A percentile compares a stretch with the other conserved stretches of the same genome.
Conservation (phyloP, 2,113 vertebrate genomes). For the Alligator mississippiensis region DNA sequence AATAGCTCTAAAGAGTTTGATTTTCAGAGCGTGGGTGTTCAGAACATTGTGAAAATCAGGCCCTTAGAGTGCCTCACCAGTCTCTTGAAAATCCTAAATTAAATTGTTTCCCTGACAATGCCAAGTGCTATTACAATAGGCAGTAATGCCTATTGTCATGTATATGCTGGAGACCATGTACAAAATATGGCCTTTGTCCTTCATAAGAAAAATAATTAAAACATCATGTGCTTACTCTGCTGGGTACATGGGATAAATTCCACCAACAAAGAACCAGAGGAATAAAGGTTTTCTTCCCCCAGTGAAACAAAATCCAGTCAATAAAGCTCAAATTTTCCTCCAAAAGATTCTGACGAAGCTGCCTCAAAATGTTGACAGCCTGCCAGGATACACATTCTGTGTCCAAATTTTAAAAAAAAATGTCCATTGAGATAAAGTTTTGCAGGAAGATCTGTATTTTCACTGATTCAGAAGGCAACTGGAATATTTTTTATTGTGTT, state of each 20-base stretch:
- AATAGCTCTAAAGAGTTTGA: not conserved
- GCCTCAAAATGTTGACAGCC: slow-evolving; percentile 29
- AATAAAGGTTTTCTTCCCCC: not conserved
- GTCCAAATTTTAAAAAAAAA: not conserved
- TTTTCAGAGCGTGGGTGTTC: not conserved
- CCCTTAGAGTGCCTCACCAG: not conserved
- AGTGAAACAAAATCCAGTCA: not conserved
- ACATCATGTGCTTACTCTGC: not conserved
- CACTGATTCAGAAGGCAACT: not conserved
- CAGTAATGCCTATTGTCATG: slow-evolving; percentile 22
- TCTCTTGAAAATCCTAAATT: slow-evolving; percentile 38
- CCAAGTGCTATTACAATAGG: slow-evolving; percentile 50
- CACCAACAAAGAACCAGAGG: not conserved
- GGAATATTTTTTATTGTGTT: slow-evolving; percentile 47
- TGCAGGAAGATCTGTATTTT: not conserved
- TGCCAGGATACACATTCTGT: not conserved
- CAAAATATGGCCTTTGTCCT: not conserved
- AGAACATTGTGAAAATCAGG: not conserved
- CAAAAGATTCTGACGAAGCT: not conserved
- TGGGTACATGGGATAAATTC: not conserved
- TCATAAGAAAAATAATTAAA: slow-evolving; percentile 34
- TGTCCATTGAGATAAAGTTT: slow-evolving; percentile 8
- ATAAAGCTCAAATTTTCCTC: slow-evolving; percentile 6
- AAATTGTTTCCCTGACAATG: not conserved
- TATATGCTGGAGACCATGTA: not conserved